Evolutionary conservation across 1,140 invertebrate species (phyloP), one percentile per base, ranked within the genome.

Genomic region (Doryteuthis pealeii): DNA sequence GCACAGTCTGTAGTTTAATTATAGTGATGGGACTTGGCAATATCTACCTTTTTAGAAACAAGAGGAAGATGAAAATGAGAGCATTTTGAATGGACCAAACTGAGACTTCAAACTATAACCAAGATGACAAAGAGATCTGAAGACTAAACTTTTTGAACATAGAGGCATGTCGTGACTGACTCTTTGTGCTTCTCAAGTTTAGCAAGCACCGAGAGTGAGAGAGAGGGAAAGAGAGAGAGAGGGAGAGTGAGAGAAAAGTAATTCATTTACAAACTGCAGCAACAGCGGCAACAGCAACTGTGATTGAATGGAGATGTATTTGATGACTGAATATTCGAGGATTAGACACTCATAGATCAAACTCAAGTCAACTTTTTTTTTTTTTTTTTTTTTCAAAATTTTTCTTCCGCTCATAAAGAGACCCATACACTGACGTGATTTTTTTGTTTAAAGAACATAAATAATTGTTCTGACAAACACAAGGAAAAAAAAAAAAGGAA

Each of bases 11-110:
- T 30, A 68, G 66, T 68, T 68, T 68, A 68, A 68, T 68, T 68
- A 68, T 33, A 68, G 66, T 68, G 66, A 68, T 68, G 66, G 66
- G 66, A 31, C 66, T 68, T 33, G 32, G 66, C 66, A 22, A 68
- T 68, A 22, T 33, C 35, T 40, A 40, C 22, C 66, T 30, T 33
- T 62, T 62, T 30, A 30, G 66, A 68, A 68, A 33, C 10, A 68
- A 68, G n/a, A 31, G 32, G 32, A 68, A 68, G 66, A 68, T 68
- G 66, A 68, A 68, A 28, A 68, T 5, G 32, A 68, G 32, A 68
- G 66, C 18, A 22, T 32, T 33, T 68, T 68, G 66, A 68, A 32
- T 32, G 54, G 54, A 62, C 54, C 54, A 22, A 62, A 68, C 66
- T 32, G 8, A 68, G n/a, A 33, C n/a, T 33, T 32, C 32, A 62